These are phyloP conservation scores for Acrocephalus kingi DNA, from an alignment of 2,113 vertebrate species.

Conservation along the genomic window DNA sequence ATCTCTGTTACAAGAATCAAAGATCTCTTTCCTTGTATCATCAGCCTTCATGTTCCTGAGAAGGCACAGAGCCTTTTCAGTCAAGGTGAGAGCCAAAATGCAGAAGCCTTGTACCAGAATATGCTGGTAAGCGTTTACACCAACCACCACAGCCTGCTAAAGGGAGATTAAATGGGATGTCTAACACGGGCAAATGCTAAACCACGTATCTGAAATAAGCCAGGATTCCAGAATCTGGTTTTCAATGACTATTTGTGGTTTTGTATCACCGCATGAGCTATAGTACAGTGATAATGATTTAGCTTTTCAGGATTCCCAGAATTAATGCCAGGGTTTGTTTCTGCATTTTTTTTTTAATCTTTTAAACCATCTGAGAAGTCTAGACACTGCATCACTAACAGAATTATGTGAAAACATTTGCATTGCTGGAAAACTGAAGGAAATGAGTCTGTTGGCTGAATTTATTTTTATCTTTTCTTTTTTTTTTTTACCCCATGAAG, in stretches of 20 bases:
- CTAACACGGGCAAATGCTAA: not conserved
- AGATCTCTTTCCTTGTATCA: not conserved
- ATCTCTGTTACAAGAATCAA: not conserved
- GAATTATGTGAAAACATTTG: constrained; percentile 48
- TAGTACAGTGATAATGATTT: constrained; percentile 19
- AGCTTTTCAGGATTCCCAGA: constrained; percentile 56
- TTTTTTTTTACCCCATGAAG: not conserved
- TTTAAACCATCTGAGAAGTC: constrained; percentile 67
- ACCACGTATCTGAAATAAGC: not conserved
- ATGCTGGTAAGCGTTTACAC: not conserved
- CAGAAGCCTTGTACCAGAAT: not conserved
- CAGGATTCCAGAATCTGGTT: not conserved
- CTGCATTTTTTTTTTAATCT: not conserved
- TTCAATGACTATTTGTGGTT: not conserved
- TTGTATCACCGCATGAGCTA: not conserved
- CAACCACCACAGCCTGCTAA: not conserved
- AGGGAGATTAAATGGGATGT: not conserved
- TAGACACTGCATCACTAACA: constrained; percentile 72
- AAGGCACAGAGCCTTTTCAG: not conserved
- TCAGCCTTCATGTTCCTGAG: not conserved
- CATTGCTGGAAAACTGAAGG: constrained; percentile 32
- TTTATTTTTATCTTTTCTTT: not conserved
- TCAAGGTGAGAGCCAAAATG: not conserved
- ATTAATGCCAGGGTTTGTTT: constrained; percentile 49
- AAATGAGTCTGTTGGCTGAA: constrained; percentile 27